A percentile compares a stretch with the other conserved stretches of the same genome.
These are phyloP conservation scores for Petrosia ficiformis DNA, from an alignment of 37 sponge, comb jelly and placozoan species.

Conservation along the genomic window DNA sequence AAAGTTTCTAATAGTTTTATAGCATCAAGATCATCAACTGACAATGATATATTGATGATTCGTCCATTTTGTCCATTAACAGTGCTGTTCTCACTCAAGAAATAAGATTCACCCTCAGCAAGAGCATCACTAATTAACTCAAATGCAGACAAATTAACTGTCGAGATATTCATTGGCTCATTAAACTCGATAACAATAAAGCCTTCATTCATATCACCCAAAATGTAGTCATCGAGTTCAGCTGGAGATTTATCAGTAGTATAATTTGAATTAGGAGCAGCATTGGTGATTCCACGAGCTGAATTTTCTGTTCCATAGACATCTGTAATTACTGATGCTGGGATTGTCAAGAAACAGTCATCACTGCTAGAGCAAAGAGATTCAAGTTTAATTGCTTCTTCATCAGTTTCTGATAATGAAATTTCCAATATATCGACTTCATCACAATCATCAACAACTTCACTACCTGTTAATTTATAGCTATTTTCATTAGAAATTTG, in stretches of 20 bases:
- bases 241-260: constrained; percentile 56
- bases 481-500: neutral
- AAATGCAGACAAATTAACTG: constrained; percentile 57
- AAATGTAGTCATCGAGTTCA: constrained; percentile 4
- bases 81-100: constrained; percentile 44
- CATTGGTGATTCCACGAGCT: constrained; percentile 26
- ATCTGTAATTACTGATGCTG: constrained; percentile 59
- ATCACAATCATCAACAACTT: constrained; percentile 16
- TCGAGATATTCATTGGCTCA: constrained; percentile 62
- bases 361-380: constrained; percentile 28
- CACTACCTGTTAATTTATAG: constrained; percentile 39
- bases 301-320: constrained; percentile 23
- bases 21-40: constrained; percentile 37
- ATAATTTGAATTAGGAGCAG: constrained; percentile 44
- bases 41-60: constrained; percentile 40
- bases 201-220: constrained; percentile 58
- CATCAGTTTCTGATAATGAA: constrained; percentile 34
- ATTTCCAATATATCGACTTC: constrained; percentile 38
- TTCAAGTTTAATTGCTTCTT: constrained; percentile 56
- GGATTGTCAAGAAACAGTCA: constrained; percentile 66
- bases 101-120: neutral
- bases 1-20: constrained; percentile 56
- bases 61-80: constrained; percentile 26
- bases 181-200: constrained; percentile 58
- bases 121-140: constrained; percentile 36